Evolutionary conservation across 2,888 invertebrate genomes (phyloP).

Genomic region (Balanococcus diminutus): DNA sequence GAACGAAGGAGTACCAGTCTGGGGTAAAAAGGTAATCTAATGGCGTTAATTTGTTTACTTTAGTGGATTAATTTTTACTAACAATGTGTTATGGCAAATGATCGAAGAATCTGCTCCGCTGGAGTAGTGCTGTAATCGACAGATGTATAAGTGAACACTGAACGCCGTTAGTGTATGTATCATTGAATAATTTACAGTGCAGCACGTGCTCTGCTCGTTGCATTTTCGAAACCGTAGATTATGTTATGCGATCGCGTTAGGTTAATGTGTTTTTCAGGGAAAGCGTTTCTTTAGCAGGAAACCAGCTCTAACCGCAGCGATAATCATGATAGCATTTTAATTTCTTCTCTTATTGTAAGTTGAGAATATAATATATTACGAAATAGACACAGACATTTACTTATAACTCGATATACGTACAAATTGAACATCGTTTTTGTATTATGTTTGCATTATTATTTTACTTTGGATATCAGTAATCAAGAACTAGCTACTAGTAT

Average conservation of each 20-base stretch:
- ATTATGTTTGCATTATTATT: not conserved
- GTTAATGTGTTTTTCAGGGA: constrained; percentile 35
- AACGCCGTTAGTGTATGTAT: not conserved
- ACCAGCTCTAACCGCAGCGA: constrained; percentile 20
- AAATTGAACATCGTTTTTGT: not conserved
- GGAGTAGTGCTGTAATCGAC: too few relatives aligned
- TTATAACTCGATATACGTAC: not conserved
- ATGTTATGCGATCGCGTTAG: not conserved
- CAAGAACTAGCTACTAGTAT: not conserved
- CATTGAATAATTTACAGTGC: too few relatives aligned
- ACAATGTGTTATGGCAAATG: not conserved
- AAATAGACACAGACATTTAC: constrained; percentile 7
- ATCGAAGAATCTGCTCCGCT: not conserved
- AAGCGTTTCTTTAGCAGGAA: not conserved
- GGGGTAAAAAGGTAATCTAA: not conserved
- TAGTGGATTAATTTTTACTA: not conserved
- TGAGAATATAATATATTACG: constrained; percentile 6
- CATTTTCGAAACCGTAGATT: not conserved
- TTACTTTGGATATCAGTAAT: not conserved
- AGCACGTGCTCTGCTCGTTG: not conserved
- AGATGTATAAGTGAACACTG: not conserved
- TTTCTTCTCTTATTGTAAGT: constrained; percentile 36
- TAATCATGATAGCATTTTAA: not conserved
- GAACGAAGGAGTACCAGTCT: not conserved
- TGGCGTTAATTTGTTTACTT: not conserved